These are phyloP conservation scores for Amphibalanus amphitrite DNA, from an alignment of 1,140 invertebrate species.

Conservation along the genomic window DNA sequence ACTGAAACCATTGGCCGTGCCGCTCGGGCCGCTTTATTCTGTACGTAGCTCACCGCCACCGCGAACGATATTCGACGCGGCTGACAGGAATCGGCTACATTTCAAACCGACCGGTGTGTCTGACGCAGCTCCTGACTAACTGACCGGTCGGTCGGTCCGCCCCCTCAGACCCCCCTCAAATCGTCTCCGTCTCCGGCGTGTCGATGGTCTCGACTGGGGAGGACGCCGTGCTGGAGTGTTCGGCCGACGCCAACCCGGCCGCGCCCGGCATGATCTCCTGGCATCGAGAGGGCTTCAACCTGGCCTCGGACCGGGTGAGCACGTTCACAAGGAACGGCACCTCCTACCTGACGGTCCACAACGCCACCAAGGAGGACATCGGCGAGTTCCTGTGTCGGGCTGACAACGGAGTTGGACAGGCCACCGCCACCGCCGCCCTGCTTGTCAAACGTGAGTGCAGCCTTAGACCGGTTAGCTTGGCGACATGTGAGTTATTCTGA, in stretches of 20 bases:
- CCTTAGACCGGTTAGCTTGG: too few relatives aligned
- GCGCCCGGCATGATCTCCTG: conserved; percentile 67
- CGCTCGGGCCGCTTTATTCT: too few relatives aligned
- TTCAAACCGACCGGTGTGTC: too few relatives aligned
- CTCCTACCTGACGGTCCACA: conserved; percentile 57
- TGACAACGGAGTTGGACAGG: conserved; percentile 75
- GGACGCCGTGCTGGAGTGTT: conserved; percentile 70
- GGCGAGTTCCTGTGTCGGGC: conserved; percentile 78
- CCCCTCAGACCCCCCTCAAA: neutral
- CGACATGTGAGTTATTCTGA: too few relatives aligned
- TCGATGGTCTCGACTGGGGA: conserved; percentile 31
- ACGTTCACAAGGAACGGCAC: conserved; percentile 33
- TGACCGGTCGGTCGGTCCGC: too few relatives aligned
- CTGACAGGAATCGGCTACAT: too few relatives aligned
- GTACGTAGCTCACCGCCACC: too few relatives aligned
- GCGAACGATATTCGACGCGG: too few relatives aligned
- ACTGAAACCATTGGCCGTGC: too few relatives aligned
- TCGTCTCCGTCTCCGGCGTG: neutral
- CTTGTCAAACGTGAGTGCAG: neutral
- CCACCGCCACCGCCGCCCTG: neutral
- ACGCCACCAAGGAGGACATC: conserved; percentile 62
- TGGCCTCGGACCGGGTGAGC: conserved; percentile 30
- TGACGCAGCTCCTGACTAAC: too few relatives aligned
- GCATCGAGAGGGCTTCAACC: conserved; percentile 51
- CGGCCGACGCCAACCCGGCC: conserved; percentile 71